Evolutionary conservation across 2,797 vertebrate species (phyloP), one percentile per base, ranked within the genome.

Genomic region (Brachyrhaphis roseni): DNA sequence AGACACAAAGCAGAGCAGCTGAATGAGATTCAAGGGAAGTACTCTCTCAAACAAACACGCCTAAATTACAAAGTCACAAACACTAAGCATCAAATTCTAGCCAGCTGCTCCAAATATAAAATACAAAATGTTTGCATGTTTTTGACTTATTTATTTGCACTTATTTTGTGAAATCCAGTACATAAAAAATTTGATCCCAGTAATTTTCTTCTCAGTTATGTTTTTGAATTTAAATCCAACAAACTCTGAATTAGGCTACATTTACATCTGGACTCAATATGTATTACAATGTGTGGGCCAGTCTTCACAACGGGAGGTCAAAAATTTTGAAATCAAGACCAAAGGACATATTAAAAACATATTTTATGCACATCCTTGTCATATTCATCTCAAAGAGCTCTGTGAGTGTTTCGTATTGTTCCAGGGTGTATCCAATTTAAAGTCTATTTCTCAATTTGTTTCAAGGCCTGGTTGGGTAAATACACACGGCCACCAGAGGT

Each of bases 241-340:
- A 36, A 82, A 81, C 5, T 51, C 62, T 34, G 76, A 59, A 87
- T 89, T 80, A 75, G 81, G 45, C 46, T 80, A 39, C 49, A 64
- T 82, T 74, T 89, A 85, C 92, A 93, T 93, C 91, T 94, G 91
- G 89, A 86, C 72, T 81, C 89, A 90, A 92, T 84, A 86, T 92
- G 87, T 41, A 78, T 78, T 75, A 75, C 89, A 92, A 79, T 83
- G 82, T 89, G 84, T 51, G 49, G 41, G 75, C 74, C 76, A 76
- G 80, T 62, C 72, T 68, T 90, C 84, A 28, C 84, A 84, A 83
- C 82, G 80, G 78, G 83, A 80, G 83, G 79, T 83, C 18, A 78
- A 79, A 86, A 74, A 85, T 88, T 74, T 72, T 15, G 16, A 77
- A 92, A 86, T n/a, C 18, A 64, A 90, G 74, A 85, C 74, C 72